Evolutionary conservation across 2,888 invertebrate genomes (phyloP).

Genomic region (Torymus aiolomorphi): DNA sequence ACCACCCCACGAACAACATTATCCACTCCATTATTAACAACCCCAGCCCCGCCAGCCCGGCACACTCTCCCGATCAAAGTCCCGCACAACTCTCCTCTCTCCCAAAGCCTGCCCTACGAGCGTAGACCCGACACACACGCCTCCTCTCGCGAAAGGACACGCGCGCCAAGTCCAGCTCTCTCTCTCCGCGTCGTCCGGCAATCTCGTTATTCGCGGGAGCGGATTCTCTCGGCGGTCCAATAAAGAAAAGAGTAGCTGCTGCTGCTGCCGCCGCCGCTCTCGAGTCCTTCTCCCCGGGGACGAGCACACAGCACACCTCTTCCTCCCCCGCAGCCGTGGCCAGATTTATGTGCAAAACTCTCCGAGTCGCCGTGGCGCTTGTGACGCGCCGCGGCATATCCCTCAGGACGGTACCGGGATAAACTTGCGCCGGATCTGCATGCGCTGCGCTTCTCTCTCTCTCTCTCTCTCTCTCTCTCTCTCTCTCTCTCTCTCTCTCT

Average conservation of each 20-base stretch:
- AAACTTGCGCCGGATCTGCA: constrained; percentile 71
- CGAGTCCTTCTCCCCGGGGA: constrained; percentile 71
- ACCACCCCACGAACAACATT: neutral
- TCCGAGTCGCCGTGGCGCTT: constrained; percentile 31
- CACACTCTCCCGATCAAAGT: no score
- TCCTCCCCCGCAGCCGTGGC: constrained; percentile 65
- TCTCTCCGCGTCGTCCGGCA: constrained; percentile 47
- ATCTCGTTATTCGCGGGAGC: constrained; percentile 63
- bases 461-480: neutral
- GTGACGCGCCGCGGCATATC: constrained; percentile 60
- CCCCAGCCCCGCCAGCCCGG: neutral
- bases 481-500: neutral
- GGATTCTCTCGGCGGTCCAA: constrained; percentile 71
- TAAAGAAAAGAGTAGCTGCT: constrained; percentile 72
- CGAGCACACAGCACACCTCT: constrained; percentile 22
- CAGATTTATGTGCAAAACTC: constrained; percentile 76
- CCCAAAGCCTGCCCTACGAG: no score
- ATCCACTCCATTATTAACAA: constrained; percentile 47
- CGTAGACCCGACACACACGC: no score
- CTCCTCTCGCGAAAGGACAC: neutral
- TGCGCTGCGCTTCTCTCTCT: constrained; percentile 55
- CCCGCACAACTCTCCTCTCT: neutral
- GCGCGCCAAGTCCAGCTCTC: neutral
- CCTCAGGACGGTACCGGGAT: constrained; percentile 70
- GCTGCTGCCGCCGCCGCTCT: constrained; percentile 66